A percentile compares a stretch with the other conserved stretches of the same genome.
Conservation (phyloP, 2,113 vertebrate species). For the Eclectus roratus region DNA sequence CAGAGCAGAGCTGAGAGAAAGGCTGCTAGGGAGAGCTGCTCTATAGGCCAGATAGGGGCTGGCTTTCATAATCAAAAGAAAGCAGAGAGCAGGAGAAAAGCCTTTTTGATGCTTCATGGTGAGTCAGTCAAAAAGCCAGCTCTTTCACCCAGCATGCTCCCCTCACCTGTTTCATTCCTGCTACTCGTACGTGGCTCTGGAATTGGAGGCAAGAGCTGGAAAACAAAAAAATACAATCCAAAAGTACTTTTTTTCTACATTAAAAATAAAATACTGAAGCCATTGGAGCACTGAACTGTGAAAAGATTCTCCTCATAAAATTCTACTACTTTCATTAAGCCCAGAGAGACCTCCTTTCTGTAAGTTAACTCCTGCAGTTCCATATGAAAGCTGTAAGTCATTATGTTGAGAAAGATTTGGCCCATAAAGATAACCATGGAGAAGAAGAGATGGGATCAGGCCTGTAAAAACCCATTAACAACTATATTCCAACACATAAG, state of each 20-base stretch:
- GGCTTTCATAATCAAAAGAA: neutral
- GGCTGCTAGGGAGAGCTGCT: neutral
- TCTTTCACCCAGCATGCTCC: slow-evolving; percentile 14
- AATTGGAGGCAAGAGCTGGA: slow-evolving; percentile 39
- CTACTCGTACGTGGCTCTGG: neutral
- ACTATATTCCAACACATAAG: neutral
- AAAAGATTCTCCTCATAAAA: neutral
- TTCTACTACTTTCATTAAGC: neutral
- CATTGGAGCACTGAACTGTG: neutral
- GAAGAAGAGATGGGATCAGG: neutral
- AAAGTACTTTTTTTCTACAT: neutral
- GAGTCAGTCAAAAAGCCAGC: neutral
- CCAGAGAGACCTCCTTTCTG: neutral
- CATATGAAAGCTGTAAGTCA: neutral
- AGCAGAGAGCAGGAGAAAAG: slow-evolving; percentile 5
- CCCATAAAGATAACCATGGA: neutral
- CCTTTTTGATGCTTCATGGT: neutral
- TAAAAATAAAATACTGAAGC: neutral
- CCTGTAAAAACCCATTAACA: neutral
- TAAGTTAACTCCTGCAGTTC: neutral
- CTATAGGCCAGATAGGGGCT: neutral
- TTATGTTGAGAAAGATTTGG: neutral
- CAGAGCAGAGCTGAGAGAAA: slow-evolving; percentile 25
- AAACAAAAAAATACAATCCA: slow-evolving; percentile 14
- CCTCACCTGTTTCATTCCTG: slow-evolving; percentile 33